phyloP scores from a whole-genome alignment of 2,888 invertebrate species.

The Itoplectis maculator region DNA sequence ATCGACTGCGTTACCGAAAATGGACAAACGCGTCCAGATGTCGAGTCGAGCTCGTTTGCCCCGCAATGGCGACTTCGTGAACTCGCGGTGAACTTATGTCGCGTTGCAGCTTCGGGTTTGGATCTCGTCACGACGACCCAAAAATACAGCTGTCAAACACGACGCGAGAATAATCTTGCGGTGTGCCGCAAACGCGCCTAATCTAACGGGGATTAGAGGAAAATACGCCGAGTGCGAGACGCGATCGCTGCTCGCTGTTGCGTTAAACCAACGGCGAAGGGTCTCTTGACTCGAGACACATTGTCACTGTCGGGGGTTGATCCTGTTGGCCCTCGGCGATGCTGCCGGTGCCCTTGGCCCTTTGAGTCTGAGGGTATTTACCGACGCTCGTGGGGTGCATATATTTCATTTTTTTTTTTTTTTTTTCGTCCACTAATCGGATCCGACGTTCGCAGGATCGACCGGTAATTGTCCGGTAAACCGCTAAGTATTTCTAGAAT shows the following conservation, averaged over 20 bases:
- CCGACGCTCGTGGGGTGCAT: constrained; percentile 68
- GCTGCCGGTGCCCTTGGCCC: constrained; percentile 23
- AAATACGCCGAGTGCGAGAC: constrained; percentile 46
- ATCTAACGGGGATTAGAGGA: constrained; percentile 56
- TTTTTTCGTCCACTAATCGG: constrained; percentile 77
- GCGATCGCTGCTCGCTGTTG: constrained; percentile 47
- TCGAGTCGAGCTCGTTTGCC: constrained; percentile 3
- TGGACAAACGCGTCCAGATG: too few relatives aligned
- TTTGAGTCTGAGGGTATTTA: constrained; percentile 51
- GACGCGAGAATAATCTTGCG: constrained; percentile 20
- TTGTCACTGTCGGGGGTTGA: constrained; percentile 72
- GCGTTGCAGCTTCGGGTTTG: too few relatives aligned
- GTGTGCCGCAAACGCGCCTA: constrained; percentile 56
- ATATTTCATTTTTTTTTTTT: constrained; percentile 48
- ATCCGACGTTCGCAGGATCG: constrained; percentile 75
- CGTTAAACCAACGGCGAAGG: constrained; percentile 70
- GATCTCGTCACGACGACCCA: constrained; percentile 4
- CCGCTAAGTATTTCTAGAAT: neutral
- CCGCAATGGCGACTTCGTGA: constrained; percentile 9
- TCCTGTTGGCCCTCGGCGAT: constrained; percentile 71
- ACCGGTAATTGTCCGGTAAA: constrained; percentile 54
- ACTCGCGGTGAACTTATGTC: constrained; percentile 14
- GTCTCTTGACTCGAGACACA: constrained; percentile 80
- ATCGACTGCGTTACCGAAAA: constrained; percentile 21
- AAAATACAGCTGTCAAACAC: constrained; percentile 65